These are phyloP conservation scores for Aphelocoma coerulescens DNA, from an alignment of 2,113 vertebrate genomes.

Conservation along the genomic window DNA sequence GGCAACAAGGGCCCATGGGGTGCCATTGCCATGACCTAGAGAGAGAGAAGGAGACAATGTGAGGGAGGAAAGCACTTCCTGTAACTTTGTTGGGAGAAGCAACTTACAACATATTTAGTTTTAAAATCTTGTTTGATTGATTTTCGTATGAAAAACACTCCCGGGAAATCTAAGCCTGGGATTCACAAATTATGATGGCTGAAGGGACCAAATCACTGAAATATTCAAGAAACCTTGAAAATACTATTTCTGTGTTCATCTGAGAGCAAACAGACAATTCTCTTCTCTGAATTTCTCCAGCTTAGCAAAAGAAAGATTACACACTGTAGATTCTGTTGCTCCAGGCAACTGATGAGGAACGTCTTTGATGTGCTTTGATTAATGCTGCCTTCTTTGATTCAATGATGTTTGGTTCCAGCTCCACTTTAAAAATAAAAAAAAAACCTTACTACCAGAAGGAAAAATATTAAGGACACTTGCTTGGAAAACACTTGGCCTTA, in stretches of 20 bases:
- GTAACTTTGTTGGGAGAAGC: not conserved
- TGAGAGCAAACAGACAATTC: conserved; percentile 4
- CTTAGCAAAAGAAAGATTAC: conserved; percentile 31
- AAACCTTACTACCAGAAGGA: not conserved
- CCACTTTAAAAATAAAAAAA: not conserved
- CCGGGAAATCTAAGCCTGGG: not conserved
- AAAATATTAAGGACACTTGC: conserved; percentile 21
- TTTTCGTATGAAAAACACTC: not conserved
- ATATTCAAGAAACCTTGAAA: conserved; percentile 23
- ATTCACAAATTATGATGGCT: not conserved
- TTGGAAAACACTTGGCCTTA: not conserved
- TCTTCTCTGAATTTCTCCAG: conserved; percentile 5
- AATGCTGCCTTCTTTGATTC: conserved; percentile 43
- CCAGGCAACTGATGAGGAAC: conserved; percentile 43
- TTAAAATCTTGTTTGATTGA: not conserved
- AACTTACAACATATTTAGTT: not conserved
- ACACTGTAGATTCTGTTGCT: conserved; percentile 9
- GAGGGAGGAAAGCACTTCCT: not conserved
- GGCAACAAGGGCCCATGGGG: rapidly evolving
- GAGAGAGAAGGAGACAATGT: not conserved
- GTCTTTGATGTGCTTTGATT: conserved; percentile 52
- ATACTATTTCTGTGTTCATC: not conserved
- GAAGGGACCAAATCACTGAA: not conserved
- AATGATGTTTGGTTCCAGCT: conserved; percentile 17
- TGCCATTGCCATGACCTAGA: not conserved